These are phyloP conservation scores for Brachionus sp. DNA, from an alignment of 1,140 invertebrate genomes.

Conservation along the genomic window DNA sequence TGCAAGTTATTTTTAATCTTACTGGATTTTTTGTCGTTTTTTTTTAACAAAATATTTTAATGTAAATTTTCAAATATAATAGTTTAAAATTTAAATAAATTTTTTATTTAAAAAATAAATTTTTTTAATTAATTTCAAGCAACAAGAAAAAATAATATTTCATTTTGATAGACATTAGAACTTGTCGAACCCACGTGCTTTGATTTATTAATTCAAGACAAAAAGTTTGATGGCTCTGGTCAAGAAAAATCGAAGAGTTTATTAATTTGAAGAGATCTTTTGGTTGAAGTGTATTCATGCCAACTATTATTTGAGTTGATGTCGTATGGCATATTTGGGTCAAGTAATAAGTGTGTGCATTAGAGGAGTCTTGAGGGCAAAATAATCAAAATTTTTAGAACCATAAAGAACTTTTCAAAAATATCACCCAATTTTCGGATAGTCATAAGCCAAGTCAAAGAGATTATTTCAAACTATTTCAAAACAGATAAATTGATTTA, in stretches of 20 bases:
- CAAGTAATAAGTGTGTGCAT: neutral
- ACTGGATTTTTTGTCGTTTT: neutral
- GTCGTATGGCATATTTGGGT: neutral
- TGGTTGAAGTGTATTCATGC: neutral
- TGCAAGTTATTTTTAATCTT: neutral
- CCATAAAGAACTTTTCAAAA: neutral
- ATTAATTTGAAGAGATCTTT: neutral
- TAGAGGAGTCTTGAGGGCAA: neutral
- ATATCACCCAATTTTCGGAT: neutral
- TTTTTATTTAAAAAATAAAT: neutral
- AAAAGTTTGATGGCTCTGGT: neutral
- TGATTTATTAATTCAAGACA: neutral
- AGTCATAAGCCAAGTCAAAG: neutral
- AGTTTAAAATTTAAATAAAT: neutral
- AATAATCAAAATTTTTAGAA: neutral
- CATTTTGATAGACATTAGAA: neutral
- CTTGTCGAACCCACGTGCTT: neutral
- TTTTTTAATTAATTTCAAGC: neutral
- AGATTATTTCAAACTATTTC: constrained; percentile 30
- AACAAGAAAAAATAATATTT: neutral
- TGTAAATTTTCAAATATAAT: neutral
- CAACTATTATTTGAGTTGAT: neutral
- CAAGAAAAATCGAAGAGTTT: neutral
- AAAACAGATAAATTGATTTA: constrained; percentile 28
- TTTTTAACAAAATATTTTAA: neutral